Base-by-base conservation (phyloP, 2,113 vertebrate genomes). In the Carassius gibelio region DNA sequence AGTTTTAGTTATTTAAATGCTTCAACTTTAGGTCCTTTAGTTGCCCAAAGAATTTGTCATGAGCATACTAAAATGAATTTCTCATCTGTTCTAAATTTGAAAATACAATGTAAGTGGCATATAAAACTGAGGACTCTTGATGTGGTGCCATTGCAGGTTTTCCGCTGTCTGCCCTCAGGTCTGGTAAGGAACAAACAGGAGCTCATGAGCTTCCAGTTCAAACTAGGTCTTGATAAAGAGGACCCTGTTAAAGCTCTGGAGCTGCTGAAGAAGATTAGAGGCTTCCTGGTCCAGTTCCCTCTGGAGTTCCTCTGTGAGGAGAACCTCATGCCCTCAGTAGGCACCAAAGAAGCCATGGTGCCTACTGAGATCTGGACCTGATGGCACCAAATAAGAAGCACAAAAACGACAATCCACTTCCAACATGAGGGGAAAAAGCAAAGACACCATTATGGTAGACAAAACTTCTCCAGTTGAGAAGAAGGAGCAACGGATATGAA, bases 281-380 rank as follows among this genome's bases (percentile, higher is more conserved):
- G 98, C 2, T 99, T 99, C 93, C 92, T 99, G 89, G 97, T 99
- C 26, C 98, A 99, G 89, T 98, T 99, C 87, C 97, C 98, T n/a
- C 95, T 99, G 81, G 95, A 96, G 83, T 99, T 99, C 91, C 93
- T 99, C 90, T 95, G 96, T 66, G 97, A 97, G 89, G 95, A 99
- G 81, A 96, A 95, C 91, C 95, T 99, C 75, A 95, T 99, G 91
- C 98, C 98, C n/a, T 96, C 98, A 0, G 96, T 99, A 0, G 97
- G 97, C 84, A 96, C 97, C 9, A 99, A 99, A 90, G 98, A 99
- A 91, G 92, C 96, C 89, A 99, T 99, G 88, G 97, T 97, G 66
- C 98, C 98, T 4, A 99, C 95, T 85, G 98, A 99, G 90, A 95
- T 98, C 87, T 99, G 98, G 98, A 99, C 98, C 87, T 99, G 96